Conservation (phyloP, 2,113 vertebrate genomes). For the Heterotilapia buettikoferi region DNA sequence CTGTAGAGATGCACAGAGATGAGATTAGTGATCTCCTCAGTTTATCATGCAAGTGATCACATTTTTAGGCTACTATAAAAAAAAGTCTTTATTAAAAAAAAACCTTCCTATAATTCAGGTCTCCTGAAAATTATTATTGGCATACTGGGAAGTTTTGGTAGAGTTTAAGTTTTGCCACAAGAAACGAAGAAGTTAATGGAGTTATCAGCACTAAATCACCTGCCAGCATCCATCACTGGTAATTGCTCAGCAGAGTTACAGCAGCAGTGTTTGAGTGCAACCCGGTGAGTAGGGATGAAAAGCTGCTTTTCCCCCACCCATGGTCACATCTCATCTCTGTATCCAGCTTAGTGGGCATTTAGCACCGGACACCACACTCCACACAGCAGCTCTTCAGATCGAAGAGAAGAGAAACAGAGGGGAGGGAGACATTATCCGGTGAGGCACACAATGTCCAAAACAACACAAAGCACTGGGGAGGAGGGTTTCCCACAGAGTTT, state of each 20-base stretch:
- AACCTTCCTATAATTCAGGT: background rate
- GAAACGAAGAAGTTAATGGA: background rate
- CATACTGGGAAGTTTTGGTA: background rate
- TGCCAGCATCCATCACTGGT: constrained; percentile 23
- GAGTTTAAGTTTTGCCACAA: background rate
- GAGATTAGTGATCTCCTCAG: background rate
- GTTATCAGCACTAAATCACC: background rate
- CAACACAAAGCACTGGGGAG: constrained; percentile 56
- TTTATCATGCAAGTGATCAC: background rate
- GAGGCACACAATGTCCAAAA: constrained; percentile 52
- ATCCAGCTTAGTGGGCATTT: background rate
- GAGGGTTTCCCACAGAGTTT: constrained; percentile 65
- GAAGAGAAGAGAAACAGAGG: constrained; percentile 30
- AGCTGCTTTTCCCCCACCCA: background rate
- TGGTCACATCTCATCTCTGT: background rate
- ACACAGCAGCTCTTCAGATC: constrained; percentile 1
- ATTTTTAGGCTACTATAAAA: background rate
- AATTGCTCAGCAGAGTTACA: background rate
- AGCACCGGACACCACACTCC: constrained; percentile 5
- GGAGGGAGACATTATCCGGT: constrained; percentile 52
- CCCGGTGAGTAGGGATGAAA: background rate
- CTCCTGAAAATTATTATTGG: background rate
- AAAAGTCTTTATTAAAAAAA: background rate
- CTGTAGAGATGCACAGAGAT: background rate
- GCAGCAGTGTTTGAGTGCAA: background rate